These are phyloP conservation scores for Hemitrygon akajei DNA, from an alignment of 2,797 vertebrate species.

Conservation along the genomic window DNA sequence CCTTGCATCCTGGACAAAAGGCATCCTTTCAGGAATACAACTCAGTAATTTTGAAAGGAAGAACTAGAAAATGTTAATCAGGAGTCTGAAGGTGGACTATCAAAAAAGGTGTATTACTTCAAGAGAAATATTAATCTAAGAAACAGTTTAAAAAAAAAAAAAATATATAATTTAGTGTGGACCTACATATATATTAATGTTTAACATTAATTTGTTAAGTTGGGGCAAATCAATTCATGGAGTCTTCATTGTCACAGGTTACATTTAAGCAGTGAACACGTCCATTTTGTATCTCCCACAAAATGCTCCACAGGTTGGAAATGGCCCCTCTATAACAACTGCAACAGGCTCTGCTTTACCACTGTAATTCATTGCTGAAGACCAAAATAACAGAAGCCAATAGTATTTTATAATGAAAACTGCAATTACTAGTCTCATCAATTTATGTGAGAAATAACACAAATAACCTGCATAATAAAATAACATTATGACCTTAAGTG, in stretches of 20 bases:
- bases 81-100: background rate
- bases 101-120: background rate
- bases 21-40: no score
- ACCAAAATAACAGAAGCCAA: background rate
- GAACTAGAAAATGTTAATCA: background rate
- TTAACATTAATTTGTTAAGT: no score
- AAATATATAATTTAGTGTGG: background rate
- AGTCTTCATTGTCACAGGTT: background rate
- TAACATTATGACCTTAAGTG: background rate
- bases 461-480: background rate
- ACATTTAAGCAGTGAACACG: background rate
- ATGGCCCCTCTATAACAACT: background rate
- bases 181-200: no score
- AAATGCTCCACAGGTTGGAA: background rate
- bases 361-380: background rate
- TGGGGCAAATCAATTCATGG: background rate
- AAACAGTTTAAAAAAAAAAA: background rate
- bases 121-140: background rate
- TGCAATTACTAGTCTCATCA: background rate
- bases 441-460: background rate
- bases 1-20: no score
- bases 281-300: background rate
- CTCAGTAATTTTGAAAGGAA: background rate
- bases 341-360: background rate
- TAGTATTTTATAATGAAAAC: background rate